phyloP scores from a whole-genome alignment of 2,113 vertebrate genomes.

The Pygathrix nemaeus region DNA sequence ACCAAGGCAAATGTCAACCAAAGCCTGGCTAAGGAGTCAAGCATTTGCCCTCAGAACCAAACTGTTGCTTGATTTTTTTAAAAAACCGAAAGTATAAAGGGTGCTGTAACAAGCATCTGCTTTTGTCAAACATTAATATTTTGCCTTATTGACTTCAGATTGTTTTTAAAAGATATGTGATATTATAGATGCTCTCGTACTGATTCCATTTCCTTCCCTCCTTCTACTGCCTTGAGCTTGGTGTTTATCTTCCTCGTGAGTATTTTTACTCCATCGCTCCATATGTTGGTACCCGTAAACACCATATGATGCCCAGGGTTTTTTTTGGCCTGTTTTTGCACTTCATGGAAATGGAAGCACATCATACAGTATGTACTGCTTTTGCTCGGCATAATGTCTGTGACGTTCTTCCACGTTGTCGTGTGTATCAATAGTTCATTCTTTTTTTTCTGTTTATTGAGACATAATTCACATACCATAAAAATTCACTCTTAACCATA shows the following conservation, averaged over 20 bases:
- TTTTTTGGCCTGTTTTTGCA: not conserved
- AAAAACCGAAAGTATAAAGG: not conserved
- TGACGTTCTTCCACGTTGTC: not conserved
- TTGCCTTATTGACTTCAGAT: constrained; percentile 1
- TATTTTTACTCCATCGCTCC: not conserved
- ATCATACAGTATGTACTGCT: not conserved
- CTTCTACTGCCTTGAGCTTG: constrained; percentile 18
- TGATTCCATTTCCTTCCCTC: constrained; percentile 4
- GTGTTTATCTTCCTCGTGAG: not conserved
- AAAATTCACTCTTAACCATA: not conserved
- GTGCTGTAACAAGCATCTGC: not conserved
- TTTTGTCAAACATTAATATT: constrained; percentile 15
- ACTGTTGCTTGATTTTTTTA: not conserved
- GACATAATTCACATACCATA: not conserved
- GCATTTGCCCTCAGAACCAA: not conserved
- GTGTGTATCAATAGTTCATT: not conserved
- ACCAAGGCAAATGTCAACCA: not conserved
- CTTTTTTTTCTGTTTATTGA: not conserved
- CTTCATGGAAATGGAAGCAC: not conserved
- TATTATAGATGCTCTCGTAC: not conserved
- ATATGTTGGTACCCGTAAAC: not conserved
- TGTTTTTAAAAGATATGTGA: not conserved
- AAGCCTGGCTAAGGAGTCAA: not conserved
- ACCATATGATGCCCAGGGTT: not conserved
- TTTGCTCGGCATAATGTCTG: not conserved